These are phyloP conservation scores for Pocillopora damicornis DNA, from an alignment of 64 coral and sea anemone species.

Conservation along the genomic window DNA sequence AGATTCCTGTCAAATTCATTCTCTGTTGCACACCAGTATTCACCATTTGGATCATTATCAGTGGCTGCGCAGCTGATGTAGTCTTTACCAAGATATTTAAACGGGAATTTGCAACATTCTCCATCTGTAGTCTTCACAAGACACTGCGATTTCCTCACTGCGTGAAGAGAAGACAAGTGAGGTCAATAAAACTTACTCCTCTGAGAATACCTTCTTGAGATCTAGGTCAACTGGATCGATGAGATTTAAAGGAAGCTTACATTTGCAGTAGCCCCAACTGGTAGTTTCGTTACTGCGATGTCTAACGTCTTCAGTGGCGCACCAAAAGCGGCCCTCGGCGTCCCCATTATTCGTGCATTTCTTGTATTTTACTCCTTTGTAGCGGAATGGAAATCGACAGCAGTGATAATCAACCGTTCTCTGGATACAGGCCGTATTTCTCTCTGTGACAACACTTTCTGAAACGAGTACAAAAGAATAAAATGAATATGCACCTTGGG, in stretches of 20 bases:
- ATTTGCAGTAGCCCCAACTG: constrained; percentile 33
- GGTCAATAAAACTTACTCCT: too few species aligned
- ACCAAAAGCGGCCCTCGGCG: constrained; percentile 5
- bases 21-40: constrained; percentile 12
- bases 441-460: neutral
- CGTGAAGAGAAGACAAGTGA: too few species aligned
- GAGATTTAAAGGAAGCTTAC: neutral
- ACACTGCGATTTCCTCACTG: neutral
- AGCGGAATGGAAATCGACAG: constrained; percentile 20
- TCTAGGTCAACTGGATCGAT: neutral
- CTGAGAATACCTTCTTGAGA: too few species aligned
- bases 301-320: neutral
- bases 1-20: neutral
- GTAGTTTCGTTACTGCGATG: neutral
- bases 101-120: constrained; percentile 17
- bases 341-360: constrained; percentile 9
- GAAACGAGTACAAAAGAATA: neutral
- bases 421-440: neutral
- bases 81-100: constrained; percentile 22
- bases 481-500: neutral
- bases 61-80: neutral
- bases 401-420: neutral
- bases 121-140: constrained; percentile 11
- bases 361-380: constrained; percentile 14
- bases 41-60: too few species aligned